A percentile compares a stretch with the other conserved stretches of the same genome.
Evolutionary conservation across 2,113 vertebrate genomes (phyloP).

Genomic region (Cheilinus undulatus): DNA sequence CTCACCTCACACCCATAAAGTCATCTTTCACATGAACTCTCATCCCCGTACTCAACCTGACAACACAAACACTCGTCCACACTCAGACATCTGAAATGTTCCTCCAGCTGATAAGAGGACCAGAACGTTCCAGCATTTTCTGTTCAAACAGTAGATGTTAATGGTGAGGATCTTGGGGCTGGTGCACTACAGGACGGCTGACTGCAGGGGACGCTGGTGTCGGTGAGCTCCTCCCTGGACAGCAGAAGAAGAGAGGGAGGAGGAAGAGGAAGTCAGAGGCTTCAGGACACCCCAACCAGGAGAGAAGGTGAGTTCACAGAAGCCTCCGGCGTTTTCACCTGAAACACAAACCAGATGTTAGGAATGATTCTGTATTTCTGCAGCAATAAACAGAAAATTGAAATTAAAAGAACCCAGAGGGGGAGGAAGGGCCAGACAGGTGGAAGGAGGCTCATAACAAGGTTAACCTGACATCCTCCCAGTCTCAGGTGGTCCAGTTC

Average conservation of each 20-base stretch:
- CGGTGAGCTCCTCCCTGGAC: slow-evolving; percentile 19
- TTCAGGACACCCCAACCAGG: slow-evolving; percentile 80
- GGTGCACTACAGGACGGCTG: slow-evolving; percentile 37
- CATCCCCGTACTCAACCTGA: not conserved
- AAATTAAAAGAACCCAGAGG: too few relatives aligned
- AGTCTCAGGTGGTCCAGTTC: too few relatives aligned
- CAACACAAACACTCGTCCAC: not conserved
- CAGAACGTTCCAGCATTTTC: not conserved
- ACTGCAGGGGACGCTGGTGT: slow-evolving; percentile 52
- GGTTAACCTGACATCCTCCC: too few relatives aligned
- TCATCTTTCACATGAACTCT: not conserved
- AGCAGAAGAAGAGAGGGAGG: slow-evolving; percentile 38
- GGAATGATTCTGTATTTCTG: not conserved
- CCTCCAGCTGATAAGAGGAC: not conserved
- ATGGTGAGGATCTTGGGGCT: not conserved
- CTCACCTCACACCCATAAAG: not conserved
- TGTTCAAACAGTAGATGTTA: not conserved
- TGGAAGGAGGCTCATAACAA: too few relatives aligned
- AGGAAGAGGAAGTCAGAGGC: slow-evolving; percentile 37
- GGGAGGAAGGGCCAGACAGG: too few relatives aligned
- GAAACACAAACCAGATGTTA: slow-evolving; percentile 5
- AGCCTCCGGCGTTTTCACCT: slow-evolving; percentile 84
- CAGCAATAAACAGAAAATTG: too few relatives aligned
- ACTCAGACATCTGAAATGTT: slow-evolving; percentile 16
- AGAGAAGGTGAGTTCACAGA: slow-evolving; percentile 60